Evolutionary conservation across 1,140 invertebrate species (phyloP), one percentile per base, ranked within the genome.

Genomic region (Sitophilus oryzae): DNA sequence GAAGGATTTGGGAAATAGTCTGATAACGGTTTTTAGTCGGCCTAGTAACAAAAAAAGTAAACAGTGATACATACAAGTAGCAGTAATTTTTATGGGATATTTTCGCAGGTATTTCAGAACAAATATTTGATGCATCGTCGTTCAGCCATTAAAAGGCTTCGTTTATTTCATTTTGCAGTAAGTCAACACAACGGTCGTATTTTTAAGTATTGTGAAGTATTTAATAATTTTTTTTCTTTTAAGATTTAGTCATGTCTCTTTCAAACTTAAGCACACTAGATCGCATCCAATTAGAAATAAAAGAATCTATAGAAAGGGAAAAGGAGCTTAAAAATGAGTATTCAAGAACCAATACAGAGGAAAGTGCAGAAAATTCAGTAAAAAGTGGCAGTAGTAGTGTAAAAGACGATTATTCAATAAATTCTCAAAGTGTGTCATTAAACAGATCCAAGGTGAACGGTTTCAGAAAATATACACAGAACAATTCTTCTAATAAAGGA

Each of bases 211-310:
- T n/a, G n/a, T n/a, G n/a, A n/a, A n/a, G n/a, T n/a, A n/a, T n/a
- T n/a, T n/a, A n/a, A n/a, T n/a, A n/a, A n/a, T n/a, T n/a, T n/a
- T n/a, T n/a, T n/a, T n/a, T n/a, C n/a, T n/a, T n/a, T n/a, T n/a
- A 6, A 30, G 11, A 30, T 57, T 38, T 35, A 57, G 48, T 11
- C n/a, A 69, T 69, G 65, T 62, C 58, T 45, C 41, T 56, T 18
- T 58, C 60, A 19, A 59, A 60, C 46, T 61, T 65, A 30, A 58
- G 58, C 19, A 70, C 70, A 16, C 50, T 71, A 36, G 58, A 67
- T 41, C 58, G 62, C 22, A 72, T 72, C 22, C 70, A 72, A 47
- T 62, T 59, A n/a, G 70, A 72, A 66, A 72, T 72, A 21, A 61
- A 63, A 23, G 69, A 72, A 53, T 64, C 61, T 21, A 43, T 70